A percentile compares a stretch with the other conserved stretches of the same genome.
Conservation (phyloP, 2,888 invertebrate species). For the Cosmorhoe ocellata region DNA sequence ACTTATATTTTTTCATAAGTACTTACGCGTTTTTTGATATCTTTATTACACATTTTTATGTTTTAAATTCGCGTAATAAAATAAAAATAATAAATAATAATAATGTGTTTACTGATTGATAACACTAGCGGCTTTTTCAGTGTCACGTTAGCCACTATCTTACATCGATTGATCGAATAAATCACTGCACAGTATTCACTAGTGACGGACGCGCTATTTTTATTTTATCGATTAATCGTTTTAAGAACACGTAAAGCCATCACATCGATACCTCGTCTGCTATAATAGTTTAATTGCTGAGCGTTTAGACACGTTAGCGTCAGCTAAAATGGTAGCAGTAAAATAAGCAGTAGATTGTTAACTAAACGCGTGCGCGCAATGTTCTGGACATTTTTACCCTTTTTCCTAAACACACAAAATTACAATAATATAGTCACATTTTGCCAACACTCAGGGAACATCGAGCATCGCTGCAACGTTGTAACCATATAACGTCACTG, state of each 20-base stretch:
- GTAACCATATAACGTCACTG: neutral
- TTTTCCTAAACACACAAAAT: slow-evolving; percentile 8
- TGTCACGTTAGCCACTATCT: slow-evolving; percentile 11
- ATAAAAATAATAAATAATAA: no score
- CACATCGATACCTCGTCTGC: neutral
- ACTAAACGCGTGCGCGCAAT: slow-evolving; percentile 48
- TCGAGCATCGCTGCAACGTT: neutral
- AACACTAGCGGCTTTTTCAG: slow-evolving; percentile 5
- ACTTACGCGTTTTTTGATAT: slow-evolving; percentile 6
- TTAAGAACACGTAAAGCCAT: slow-evolving; percentile 8
- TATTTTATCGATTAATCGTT: slow-evolving; percentile 29
- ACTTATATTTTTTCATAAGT: no score
- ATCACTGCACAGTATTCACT: slow-evolving; percentile 22
- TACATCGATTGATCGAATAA: slow-evolving; percentile 16
- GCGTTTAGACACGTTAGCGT: slow-evolving; percentile 50
- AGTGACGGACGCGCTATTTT: slow-evolving; percentile 22
- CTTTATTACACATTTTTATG: slow-evolving; percentile 9
- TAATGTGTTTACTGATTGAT: slow-evolving; percentile 2
- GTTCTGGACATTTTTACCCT: slow-evolving; percentile 21
- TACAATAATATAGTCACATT: slow-evolving; percentile 12
- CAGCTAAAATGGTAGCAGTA: slow-evolving; percentile 51
- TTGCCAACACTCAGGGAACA: slow-evolving; percentile 8
- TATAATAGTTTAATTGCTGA: slow-evolving; percentile 1
- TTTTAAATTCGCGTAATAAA: slow-evolving; percentile 1
- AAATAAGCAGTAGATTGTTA: slow-evolving; percentile 52